Evolutionary conservation across 2,888 invertebrate genomes (phyloP), one percentile per base, ranked within the genome.

Genomic region (Iphiclides podalirius): DNA sequence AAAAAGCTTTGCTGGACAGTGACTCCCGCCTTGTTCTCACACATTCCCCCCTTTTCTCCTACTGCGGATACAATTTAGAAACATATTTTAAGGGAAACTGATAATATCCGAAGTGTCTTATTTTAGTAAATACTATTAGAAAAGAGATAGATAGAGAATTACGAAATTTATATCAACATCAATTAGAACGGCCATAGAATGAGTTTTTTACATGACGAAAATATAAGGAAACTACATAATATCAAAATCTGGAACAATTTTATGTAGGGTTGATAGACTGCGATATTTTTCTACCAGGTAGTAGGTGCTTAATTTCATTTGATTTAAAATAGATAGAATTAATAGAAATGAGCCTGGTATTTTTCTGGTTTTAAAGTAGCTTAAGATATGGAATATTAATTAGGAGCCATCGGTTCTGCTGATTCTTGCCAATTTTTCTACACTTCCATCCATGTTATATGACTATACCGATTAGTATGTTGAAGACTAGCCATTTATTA

Each of bases 101-200:
- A 85, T 81, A 75, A 81, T 83, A 83, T 78, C 77, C 67, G 68
- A 83, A 81, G 86, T 87, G 86, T 87, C 87, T 86, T 87, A 86
- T 85, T 82, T 82, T 86, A 88, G 86, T 82, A 83, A 80, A 73
- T 74, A 74, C 80, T 79, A 83, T 80, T 87, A 86, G 84, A 70
- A 59, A 68, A 75, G 79, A 82, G 78, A 77, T 86, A 85, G 84
- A 59, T 86, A 85, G 85, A 75, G 75, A 75, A 83, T 79, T 85
- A 82, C 73, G 70, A 85, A 82, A 79, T 77, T 64, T 86, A 74
- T 85, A 84, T 72, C 73, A 68, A 79, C 67, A 77, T 72, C 69
- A 66, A 67, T 71, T 83, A 85, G 82, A 74, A 64, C 70, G 76
- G 61, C 61, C 65, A 78, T 82, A 79, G 78, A 69, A 70, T 76